Evolutionary conservation across 2,888 invertebrate species (phyloP).

Genomic region (Neelides folsomi): DNA sequence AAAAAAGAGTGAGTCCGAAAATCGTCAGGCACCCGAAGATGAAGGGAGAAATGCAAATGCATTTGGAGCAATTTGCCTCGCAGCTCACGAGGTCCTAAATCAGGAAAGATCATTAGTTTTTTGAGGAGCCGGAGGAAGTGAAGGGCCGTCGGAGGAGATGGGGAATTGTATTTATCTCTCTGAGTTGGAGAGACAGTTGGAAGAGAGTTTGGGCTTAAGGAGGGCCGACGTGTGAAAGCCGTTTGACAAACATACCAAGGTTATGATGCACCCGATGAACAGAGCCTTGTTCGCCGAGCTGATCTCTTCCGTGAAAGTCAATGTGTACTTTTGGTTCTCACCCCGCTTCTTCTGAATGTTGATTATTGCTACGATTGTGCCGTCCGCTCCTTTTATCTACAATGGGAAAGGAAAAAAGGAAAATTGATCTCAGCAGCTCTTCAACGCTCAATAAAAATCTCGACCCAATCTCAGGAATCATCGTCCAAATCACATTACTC

Average conservation of each 20-base stretch:
- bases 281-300: conserved; percentile 33
- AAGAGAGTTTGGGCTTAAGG: not conserved
- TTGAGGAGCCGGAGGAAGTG: not conserved
- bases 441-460: not conserved
- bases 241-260: conserved; percentile 17
- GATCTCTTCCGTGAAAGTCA: conserved; percentile 31
- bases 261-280: conserved; percentile 31
- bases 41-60: conserved; percentile 32
- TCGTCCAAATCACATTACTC: no score
- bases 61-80: conserved; percentile 31
- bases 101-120: conserved; percentile 5
- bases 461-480: no score
- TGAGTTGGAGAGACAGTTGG: no score
- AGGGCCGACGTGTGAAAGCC: not conserved
- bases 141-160: not conserved
- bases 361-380: conserved; percentile 31
- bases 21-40: conserved; percentile 30
- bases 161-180: no score
- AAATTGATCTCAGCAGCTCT: not conserved
- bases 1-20: conserved; percentile 26
- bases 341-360: conserved; percentile 32
- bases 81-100: conserved; percentile 31
- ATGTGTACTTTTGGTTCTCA: conserved; percentile 31
- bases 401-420: conserved; percentile 6
- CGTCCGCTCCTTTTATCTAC: conserved; percentile 33